phyloP scores from a whole-genome alignment of 2,113 vertebrate species.

The Paedocypris sp. region DNA sequence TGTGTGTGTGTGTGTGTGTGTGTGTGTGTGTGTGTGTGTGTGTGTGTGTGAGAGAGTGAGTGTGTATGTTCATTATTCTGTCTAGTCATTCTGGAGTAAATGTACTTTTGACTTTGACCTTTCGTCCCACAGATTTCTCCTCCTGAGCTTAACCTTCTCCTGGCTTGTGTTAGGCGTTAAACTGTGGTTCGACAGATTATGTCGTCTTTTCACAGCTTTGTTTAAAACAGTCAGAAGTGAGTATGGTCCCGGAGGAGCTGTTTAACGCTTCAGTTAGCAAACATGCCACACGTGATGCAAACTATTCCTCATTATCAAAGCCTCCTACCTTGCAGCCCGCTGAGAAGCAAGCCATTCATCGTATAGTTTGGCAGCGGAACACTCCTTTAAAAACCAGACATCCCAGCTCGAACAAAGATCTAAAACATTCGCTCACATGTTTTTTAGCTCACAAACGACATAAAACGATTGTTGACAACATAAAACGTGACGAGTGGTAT shows the following conservation, averaged over 20 bases:
- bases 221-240: conserved; percentile 10
- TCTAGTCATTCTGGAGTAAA: not conserved
- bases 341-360: conserved; percentile 8
- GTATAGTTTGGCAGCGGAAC: not conserved
- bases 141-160: not conserved
- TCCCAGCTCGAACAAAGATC: too few species aligned
- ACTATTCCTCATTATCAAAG: conserved; percentile 26
- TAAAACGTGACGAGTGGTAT: too few species aligned
- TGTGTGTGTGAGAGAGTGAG: too few species aligned
- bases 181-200: not conserved
- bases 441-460: too few species aligned
- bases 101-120: not conserved
- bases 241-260: conserved; percentile 21
- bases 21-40: too few species aligned
- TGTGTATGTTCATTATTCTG: too few species aligned
- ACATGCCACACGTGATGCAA: conserved; percentile 19
- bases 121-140: not conserved
- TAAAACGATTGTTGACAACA: too few species aligned
- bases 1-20: too few species aligned
- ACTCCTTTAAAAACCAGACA: not conserved
- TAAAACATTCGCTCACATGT: not conserved
- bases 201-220: not conserved
- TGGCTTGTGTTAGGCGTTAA: not conserved
- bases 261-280: conserved; percentile 4
- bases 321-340: conserved; percentile 4